Evolutionary conservation across 2,888 invertebrate genomes (phyloP).

Genomic region (Argynnis bischoffii): DNA sequence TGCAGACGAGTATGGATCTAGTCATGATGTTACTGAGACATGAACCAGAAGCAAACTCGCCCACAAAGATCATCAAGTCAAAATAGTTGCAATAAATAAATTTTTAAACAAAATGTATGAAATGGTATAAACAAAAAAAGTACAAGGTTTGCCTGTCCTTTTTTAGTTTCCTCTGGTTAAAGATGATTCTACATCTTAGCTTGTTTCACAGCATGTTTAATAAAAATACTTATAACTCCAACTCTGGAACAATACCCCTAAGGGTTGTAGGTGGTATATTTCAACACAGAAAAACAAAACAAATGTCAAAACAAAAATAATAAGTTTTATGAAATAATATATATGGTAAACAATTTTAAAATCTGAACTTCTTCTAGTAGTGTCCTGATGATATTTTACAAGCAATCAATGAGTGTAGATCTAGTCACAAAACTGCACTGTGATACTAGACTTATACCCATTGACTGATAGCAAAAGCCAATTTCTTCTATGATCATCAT

Average conservation of each 20-base stretch:
- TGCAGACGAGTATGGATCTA: slow-evolving; percentile 95
- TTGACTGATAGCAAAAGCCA: slow-evolving; percentile 56
- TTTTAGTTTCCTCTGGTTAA: too few relatives aligned
- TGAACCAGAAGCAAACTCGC: slow-evolving; percentile 92
- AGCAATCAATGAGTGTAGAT: slow-evolving; percentile 93
- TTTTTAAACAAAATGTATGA: neutral
- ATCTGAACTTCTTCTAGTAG: neutral
- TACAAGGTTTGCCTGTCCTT: neutral
- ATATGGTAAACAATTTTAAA: too few relatives aligned
- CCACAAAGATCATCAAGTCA: slow-evolving; percentile 86
- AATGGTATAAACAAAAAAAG: neutral
- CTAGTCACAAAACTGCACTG: slow-evolving; percentile 89
- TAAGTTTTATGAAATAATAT: too few relatives aligned
- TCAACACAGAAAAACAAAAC: too few relatives aligned
- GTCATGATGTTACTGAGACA: slow-evolving; percentile 85
- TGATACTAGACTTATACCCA: slow-evolving; percentile 89
- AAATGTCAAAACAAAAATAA: too few relatives aligned
- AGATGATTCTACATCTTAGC: too few relatives aligned
- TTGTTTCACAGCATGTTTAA: too few relatives aligned
- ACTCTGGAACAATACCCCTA: too few relatives aligned
- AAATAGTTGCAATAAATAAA: slow-evolving; percentile 5
- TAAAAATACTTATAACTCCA: too few relatives aligned
- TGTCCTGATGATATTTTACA: slow-evolving; percentile 18
- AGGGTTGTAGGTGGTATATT: too few relatives aligned
- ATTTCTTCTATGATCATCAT: slow-evolving; percentile 30